phyloP scores from a whole-genome alignment of 2,888 invertebrate species.

The Ecliptopera silaceata region DNA sequence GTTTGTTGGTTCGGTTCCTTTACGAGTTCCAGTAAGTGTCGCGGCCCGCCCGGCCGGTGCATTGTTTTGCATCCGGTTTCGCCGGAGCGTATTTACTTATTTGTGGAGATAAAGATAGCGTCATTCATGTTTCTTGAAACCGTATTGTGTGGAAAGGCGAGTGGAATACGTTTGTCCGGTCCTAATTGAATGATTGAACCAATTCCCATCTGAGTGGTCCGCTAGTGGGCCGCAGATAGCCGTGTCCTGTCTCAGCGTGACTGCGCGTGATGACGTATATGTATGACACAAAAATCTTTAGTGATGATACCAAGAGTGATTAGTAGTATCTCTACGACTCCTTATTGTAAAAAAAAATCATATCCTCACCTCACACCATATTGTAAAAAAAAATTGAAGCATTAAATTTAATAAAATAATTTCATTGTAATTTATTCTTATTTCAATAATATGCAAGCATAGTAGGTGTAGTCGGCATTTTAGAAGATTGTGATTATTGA shows the following conservation, averaged over 20 bases:
- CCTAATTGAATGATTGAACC: conserved; percentile 6
- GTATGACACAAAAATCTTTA: neutral
- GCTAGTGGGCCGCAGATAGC: neutral
- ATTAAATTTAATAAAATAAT: no score
- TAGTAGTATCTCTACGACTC: no score
- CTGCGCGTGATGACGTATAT: neutral
- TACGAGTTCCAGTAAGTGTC: conserved; percentile 33
- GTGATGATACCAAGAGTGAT: no score
- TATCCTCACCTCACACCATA: no score
- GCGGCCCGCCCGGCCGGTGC: conserved; percentile 14
- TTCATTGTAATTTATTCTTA: no score
- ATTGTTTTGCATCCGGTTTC: conserved; percentile 29
- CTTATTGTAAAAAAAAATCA: no score
- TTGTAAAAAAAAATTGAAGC: no score
- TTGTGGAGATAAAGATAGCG: conserved; percentile 20
- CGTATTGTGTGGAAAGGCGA: neutral
- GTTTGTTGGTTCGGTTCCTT: conserved; percentile 20
- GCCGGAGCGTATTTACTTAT: conserved; percentile 7
- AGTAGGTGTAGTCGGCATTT: no score
- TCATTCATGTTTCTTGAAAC: conserved; percentile 22
- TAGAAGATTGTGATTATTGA: no score
- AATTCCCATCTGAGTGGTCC: conserved; percentile 3
- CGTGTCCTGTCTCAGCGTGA: neutral
- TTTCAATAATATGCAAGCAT: no score
- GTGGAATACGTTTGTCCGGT: neutral